phyloP scores from a whole-genome alignment of 2,113 vertebrate species.

The Tragelaphus strepsiceros region DNA sequence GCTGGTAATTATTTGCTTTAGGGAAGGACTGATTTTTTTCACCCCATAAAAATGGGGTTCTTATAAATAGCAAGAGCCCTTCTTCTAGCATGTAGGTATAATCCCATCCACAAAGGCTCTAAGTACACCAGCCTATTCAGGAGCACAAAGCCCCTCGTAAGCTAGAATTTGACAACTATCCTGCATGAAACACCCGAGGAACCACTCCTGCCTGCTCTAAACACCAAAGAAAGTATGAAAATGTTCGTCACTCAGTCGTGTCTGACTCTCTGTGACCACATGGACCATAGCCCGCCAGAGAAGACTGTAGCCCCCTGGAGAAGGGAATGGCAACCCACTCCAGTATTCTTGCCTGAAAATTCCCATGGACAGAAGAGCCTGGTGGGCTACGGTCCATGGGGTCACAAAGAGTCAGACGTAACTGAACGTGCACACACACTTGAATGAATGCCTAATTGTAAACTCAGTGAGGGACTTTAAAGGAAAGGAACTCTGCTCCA shows the following conservation, averaged over 20 bases:
- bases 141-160: accelerated
- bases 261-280: background rate
- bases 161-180: background rate
- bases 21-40: background rate
- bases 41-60: background rate
- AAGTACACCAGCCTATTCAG: background rate
- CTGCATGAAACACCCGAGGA: background rate
- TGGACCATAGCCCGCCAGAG: background rate
- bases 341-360: background rate
- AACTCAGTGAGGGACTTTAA: background rate
- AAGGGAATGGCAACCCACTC: background rate
- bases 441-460: accelerated
- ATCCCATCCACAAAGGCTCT: background rate
- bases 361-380: background rate
- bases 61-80: background rate
- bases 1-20: background rate
- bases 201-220: background rate
- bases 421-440: accelerated
- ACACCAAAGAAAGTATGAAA: background rate
- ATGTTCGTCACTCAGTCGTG: background rate
- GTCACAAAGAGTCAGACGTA: background rate
- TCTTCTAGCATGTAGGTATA: background rate
- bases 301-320: background rate
- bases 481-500: background rate
- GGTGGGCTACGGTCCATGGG: background rate